Evolutionary conservation across 2,113 vertebrate genomes (phyloP).

Genomic region (Paratilapia polleni): DNA sequence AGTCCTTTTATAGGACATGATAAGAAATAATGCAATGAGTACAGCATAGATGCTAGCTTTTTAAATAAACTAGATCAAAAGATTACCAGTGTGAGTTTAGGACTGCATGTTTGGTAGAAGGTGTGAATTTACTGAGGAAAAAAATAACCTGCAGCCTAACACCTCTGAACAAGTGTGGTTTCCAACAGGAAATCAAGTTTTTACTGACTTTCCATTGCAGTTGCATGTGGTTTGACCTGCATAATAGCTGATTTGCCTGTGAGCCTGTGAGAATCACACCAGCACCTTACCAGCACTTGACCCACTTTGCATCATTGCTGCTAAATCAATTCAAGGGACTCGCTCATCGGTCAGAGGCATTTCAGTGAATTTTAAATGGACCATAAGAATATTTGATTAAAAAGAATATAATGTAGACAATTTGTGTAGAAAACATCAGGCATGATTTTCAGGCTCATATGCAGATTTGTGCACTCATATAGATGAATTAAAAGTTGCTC

Average conservation of each 20-base stretch:
- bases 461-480: background rate
- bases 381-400: background rate
- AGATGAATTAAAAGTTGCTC: background rate
- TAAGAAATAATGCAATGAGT: background rate
- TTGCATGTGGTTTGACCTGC: background rate
- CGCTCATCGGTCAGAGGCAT: background rate
- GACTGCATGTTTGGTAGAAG: background rate
- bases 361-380: background rate
- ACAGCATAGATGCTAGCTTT: accelerated
- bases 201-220: background rate
- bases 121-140: background rate
- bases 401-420: background rate
- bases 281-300: background rate
- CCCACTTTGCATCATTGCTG: background rate
- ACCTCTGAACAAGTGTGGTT: background rate
- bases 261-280: background rate
- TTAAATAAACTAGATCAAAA: background rate
- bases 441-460: background rate
- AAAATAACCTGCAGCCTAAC: background rate
- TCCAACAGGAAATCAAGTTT: background rate
- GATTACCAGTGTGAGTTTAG: background rate
- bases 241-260: background rate
- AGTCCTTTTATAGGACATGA: background rate
- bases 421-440: accelerated
- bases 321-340: background rate